Percentiles rank a stretch among this genome's conserved stretches.
These are phyloP conservation scores for Apteryx mantelli DNA, from an alignment of 2,113 vertebrate genomes.

Conservation along the genomic window DNA sequence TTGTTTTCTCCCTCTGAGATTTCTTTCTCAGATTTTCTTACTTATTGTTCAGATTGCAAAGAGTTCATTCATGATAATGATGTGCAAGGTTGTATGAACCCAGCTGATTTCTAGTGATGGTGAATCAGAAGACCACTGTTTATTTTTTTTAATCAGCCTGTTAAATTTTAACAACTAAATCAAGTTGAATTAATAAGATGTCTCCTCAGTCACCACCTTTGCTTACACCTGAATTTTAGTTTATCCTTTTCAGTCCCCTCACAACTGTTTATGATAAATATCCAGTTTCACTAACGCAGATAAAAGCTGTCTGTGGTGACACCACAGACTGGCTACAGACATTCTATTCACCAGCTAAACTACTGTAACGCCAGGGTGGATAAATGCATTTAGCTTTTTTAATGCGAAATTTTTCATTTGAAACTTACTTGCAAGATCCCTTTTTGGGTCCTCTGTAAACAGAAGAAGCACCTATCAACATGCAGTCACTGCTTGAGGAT, in stretches of 20 bases:
- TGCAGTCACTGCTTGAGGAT: neutral
- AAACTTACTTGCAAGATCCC: neutral
- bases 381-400: neutral
- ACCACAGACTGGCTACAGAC: neutral
- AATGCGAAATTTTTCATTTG: neutral
- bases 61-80: neutral
- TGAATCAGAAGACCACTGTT: neutral
- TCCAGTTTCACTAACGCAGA: neutral
- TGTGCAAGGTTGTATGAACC: neutral
- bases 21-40: neutral
- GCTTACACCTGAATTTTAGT: neutral
- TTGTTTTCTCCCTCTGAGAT: neutral
- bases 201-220: neutral
- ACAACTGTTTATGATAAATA: neutral
- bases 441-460: neutral
- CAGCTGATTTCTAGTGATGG: neutral
- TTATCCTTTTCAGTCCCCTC: neutral
- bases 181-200: neutral
- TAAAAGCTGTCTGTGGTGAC: neutral
- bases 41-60: neutral
- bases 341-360: neutral
- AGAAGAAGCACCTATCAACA: constrained; percentile 43
- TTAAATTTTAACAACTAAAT: neutral
- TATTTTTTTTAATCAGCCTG: neutral
- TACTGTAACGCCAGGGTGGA: neutral